Evolutionary conservation across 2,113 vertebrate genomes (phyloP).

Genomic region (Malurus melanocephalus): DNA sequence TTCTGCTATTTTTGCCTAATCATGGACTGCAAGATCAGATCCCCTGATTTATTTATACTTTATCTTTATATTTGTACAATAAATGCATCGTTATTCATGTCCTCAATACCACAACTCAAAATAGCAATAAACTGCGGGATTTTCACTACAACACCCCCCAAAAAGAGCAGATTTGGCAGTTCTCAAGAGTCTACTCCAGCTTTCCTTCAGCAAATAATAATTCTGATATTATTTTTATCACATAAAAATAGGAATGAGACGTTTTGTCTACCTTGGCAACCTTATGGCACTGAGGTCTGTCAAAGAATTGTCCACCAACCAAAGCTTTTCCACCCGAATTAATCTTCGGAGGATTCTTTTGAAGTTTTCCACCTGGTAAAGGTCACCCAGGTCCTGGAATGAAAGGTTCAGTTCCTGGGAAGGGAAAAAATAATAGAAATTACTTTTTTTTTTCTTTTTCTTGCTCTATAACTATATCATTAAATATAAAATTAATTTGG

Average conservation of each 20-base stretch:
- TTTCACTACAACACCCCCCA: not conserved
- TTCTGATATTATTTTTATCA: not conserved
- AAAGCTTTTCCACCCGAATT: constrained; percentile 88
- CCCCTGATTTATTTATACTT: not conserved
- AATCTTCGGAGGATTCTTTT: constrained; percentile 84
- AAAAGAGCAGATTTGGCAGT: not conserved
- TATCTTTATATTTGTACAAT: not conserved
- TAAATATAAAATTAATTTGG: not conserved
- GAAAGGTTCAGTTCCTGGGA: constrained; percentile 89
- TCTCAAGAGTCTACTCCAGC: not conserved
- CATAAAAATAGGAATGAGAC: not conserved
- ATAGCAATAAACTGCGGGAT: not conserved
- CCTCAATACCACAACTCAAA: not conserved
- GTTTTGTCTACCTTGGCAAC: constrained; percentile 84
- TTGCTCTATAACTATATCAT: not conserved
- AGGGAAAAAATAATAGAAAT: constrained; percentile 20
- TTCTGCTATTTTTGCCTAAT: not conserved
- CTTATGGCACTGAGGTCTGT: constrained; percentile 85
- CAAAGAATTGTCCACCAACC: constrained; percentile 88
- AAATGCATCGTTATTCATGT: not conserved
- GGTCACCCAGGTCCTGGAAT: constrained; percentile 90
- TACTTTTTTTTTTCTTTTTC: not conserved
- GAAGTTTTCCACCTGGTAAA: constrained; percentile 87
- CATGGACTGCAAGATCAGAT: not conserved
- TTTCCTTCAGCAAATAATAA: not conserved